Base-by-base conservation (phyloP, 2,888 invertebrate genomes). In the Amphiduros pacificus region DNA sequence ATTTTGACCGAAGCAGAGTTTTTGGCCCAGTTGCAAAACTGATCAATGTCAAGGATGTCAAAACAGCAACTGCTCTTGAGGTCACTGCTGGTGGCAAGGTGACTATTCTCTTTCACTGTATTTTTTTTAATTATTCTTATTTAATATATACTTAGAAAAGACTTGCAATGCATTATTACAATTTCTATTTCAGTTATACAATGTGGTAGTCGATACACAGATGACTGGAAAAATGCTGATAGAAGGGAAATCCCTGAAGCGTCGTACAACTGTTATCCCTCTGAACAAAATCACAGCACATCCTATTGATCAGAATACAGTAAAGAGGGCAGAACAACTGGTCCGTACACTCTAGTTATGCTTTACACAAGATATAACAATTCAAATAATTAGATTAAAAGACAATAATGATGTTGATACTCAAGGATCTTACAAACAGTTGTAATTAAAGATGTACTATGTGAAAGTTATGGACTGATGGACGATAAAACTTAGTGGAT, bases 141-240 rank as follows among this genome's bases (percentile, higher is more conserved):
- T 36, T 36, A 11, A 36, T 17, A 36, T n/a, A 36, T 36, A 36
- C 36, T 36, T 9, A 36, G 22, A 20, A 44, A 22, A 11, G 44
- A 44, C 5, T 44, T 44, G 6, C 22, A n/a, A 44, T 44, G 44
- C 17, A n/a, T n/a, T n/a, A n/a, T n/a, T n/a, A n/a, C n/a, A n/a
- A n/a, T n/a, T n/a, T n/a, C n/a, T n/a, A 72, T 82, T 84, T 50
- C 80, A 95, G 93, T 81, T 97, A 28, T 93, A 90, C 84, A 92
- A 94, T 84, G 90, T 96, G 62, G 90, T 97, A 54, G 93, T 94
- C 36, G 93, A 95, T 77, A 90, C 89, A 50, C 94, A 94, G 77
- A 85, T 85, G 57, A 92, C 93, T 0, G 90, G 79, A 27, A 94
- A 93, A 82, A 87, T 89, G 78, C 85, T 99, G 66, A 85, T 99